Evolutionary conservation across 1,140 invertebrate species (phyloP).

Genomic region (Drosophila erecta): DNA sequence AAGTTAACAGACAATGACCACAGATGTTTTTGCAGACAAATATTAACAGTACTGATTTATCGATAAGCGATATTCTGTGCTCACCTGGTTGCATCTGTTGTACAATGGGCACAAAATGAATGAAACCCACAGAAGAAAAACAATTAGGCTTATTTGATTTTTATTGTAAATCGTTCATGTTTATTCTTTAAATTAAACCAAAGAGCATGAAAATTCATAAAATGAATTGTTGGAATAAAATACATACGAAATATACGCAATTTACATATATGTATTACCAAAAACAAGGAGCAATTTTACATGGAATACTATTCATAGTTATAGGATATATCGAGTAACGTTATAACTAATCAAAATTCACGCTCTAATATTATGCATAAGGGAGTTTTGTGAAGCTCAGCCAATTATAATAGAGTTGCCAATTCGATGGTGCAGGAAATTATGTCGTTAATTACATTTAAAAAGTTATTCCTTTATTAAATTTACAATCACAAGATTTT

Average conservation of each 20-base stretch:
- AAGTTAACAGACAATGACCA: constrained; percentile 7
- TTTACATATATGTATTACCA: constrained; percentile 43
- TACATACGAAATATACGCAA: constrained; percentile 40
- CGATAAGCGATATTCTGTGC: background rate
- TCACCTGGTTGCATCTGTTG: background rate
- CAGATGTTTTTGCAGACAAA: constrained; percentile 26
- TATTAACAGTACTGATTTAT: constrained; percentile 6
- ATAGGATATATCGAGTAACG: constrained; percentile 44
- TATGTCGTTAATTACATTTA: constrained; percentile 67
- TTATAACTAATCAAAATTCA: constrained; percentile 46
- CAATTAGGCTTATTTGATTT: constrained; percentile 15
- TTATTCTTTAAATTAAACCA: constrained; percentile 66
- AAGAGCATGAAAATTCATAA: constrained; percentile 50
- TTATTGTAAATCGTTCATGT: constrained; percentile 51
- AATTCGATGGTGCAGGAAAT: constrained; percentile 39
- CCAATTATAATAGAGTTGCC: constrained; percentile 25
- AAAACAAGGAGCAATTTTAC: constrained; percentile 46
- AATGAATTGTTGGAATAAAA: constrained; percentile 43
- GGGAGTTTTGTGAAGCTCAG: constrained; percentile 29
- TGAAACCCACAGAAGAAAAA: background rate
- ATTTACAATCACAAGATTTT: constrained; percentile 80
- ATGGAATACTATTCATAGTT: constrained; percentile 57
- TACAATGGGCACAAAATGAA: background rate
- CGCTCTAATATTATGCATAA: constrained; percentile 31
- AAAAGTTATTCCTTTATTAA: constrained; percentile 71